phyloP scores from a whole-genome alignment of 2,113 vertebrate species.

The Halcyon senegalensis region DNA sequence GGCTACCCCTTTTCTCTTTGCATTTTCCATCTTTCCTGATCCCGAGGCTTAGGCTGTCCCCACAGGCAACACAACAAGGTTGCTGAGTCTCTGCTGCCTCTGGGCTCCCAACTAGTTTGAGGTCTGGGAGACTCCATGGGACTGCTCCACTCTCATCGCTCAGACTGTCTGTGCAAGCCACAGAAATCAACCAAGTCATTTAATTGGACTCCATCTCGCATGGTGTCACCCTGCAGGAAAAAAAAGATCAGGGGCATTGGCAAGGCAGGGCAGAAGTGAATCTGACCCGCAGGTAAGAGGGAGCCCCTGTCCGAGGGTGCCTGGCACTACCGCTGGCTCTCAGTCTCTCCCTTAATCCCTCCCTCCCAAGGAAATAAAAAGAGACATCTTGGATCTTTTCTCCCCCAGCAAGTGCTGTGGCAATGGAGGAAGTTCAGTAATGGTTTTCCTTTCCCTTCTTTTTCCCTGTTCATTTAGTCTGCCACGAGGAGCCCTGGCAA shows the following conservation, averaged over 20 bases:
- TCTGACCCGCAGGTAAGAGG: background rate
- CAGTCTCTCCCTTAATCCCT: background rate
- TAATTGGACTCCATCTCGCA: background rate
- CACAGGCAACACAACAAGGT: background rate
- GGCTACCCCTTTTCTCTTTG: background rate
- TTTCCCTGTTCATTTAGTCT: conserved; percentile 31
- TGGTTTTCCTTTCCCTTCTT: background rate
- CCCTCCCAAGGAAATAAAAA: background rate
- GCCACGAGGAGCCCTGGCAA: conserved; percentile 24
- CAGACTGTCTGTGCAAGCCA: background rate
- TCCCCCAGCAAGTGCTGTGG: background rate
- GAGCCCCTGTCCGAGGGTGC: background rate
- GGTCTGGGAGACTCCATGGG: background rate
- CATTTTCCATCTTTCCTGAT: background rate
- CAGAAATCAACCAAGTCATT: background rate
- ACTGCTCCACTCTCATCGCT: background rate
- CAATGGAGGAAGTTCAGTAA: background rate
- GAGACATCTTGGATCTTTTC: background rate
- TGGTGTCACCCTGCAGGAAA: background rate
- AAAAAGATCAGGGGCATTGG: background rate
- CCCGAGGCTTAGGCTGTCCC: background rate
- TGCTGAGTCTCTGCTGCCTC: background rate
- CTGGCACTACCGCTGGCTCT: background rate
- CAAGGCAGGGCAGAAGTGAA: background rate
- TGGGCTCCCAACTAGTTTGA: background rate